Evolutionary conservation across 2,888 invertebrate genomes (phyloP).

Genomic region (Trimorus sp.): DNA sequence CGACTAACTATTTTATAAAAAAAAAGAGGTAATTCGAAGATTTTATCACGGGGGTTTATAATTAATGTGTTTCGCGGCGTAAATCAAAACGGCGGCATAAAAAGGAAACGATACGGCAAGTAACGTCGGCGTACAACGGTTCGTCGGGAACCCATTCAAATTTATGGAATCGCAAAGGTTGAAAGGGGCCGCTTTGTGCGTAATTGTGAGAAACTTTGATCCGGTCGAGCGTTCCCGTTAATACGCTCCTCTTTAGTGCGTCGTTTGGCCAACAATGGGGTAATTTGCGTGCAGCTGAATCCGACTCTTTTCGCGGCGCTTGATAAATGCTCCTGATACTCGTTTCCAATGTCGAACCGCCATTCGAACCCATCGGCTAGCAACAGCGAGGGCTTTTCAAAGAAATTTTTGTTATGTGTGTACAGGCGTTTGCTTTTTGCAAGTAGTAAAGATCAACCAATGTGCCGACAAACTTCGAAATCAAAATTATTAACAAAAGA

Average conservation of each 20-base stretch:
- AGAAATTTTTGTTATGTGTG: neutral
- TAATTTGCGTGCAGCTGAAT: constrained; percentile 47
- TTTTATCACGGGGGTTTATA: too few species aligned
- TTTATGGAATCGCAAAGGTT: constrained; percentile 38
- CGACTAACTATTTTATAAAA: too few species aligned
- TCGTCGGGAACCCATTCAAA: constrained; percentile 44
- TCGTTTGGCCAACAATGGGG: constrained; percentile 54
- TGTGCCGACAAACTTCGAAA: too few species aligned
- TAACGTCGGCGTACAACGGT: constrained; percentile 48
- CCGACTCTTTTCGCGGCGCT: constrained; percentile 45
- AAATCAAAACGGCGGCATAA: constrained; percentile 22
- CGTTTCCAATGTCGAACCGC: constrained; percentile 48
- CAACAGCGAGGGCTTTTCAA: constrained; percentile 49
- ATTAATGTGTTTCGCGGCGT: too few species aligned
- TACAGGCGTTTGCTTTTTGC: neutral
- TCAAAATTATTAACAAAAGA: too few species aligned
- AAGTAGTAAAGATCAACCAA: too few species aligned
- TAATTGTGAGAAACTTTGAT: constrained; percentile 49
- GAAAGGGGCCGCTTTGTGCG: constrained; percentile 24
- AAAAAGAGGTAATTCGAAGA: too few species aligned
- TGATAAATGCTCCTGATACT: constrained; percentile 53
- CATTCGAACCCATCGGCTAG: constrained; percentile 40
- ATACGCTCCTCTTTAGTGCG: constrained; percentile 43
- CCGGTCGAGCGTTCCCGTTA: constrained; percentile 42
- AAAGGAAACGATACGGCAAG: constrained; percentile 39